Evolutionary conservation across 30 jellyfish, hydroid and myxozoan genomes (phyloP).

Genomic region (Clytia hemisphaerica): DNA sequence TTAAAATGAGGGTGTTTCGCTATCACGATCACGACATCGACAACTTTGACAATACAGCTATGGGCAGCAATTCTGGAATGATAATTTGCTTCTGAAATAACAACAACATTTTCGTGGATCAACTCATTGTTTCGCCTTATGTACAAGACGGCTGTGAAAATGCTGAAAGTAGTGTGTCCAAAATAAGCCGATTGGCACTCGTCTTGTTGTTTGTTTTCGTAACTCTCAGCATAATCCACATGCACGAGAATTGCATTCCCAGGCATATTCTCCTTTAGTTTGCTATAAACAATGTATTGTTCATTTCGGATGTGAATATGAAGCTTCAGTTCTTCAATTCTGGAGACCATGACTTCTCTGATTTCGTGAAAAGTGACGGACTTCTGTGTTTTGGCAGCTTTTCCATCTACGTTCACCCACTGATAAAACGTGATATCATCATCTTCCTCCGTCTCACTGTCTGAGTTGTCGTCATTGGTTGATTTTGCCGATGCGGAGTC

Average conservation of each 20-base stretch:
- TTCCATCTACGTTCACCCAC: no score
- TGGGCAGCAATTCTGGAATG: slow-evolving; percentile 23
- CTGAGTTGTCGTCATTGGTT: no score
- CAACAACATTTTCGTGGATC: background rate
- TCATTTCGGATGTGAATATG: slow-evolving; percentile 11
- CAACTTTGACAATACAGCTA: slow-evolving; percentile 11
- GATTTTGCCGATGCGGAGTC: no score
- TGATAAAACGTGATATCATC: no score
- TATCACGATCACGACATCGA: slow-evolving; percentile 2
- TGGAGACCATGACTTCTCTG: no score
- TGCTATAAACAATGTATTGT: slow-evolving; percentile 3
- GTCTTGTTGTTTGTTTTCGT: slow-evolving; percentile 16
- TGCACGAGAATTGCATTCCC: slow-evolving; percentile 8
- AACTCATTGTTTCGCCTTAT: background rate
- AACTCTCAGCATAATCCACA: slow-evolving; percentile 34
- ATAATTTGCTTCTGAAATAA: slow-evolving; percentile 18
- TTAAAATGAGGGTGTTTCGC: slow-evolving; percentile 16
- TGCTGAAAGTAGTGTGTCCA: slow-evolving; percentile 17
- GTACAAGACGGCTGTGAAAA: no score
- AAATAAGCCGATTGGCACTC: slow-evolving; percentile 36
- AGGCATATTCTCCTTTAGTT: background rate
- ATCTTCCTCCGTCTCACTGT: no score
- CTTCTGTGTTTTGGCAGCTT: no score
- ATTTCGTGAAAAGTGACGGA: no score
- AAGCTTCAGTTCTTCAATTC: background rate